A percentile compares a stretch with the other conserved stretches of the same genome.
Conservation (phyloP, 2,113 vertebrate species). For the Podarcis raffonei region DNA sequence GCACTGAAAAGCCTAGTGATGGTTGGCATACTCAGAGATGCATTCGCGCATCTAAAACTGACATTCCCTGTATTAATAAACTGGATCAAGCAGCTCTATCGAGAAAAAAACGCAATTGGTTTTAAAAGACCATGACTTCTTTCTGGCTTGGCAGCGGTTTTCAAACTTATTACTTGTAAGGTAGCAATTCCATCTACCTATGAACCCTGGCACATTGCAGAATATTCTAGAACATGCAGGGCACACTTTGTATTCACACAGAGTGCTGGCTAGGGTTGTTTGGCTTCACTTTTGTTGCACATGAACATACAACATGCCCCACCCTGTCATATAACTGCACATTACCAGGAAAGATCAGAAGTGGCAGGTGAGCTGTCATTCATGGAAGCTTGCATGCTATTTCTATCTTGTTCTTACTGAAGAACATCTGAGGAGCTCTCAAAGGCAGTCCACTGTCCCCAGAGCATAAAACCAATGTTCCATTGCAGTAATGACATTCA, state of each 20-base stretch:
- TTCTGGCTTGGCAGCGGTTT: not conserved
- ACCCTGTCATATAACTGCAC: not conserved
- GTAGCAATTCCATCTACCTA: not conserved
- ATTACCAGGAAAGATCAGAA: not conserved
- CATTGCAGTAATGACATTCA: not conserved
- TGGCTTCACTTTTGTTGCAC: not conserved
- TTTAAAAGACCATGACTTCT: not conserved
- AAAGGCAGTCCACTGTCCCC: not conserved
- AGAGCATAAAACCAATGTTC: not conserved
- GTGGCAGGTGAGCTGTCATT: not conserved
- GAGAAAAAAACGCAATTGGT: not conserved
- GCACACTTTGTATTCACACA: not conserved
- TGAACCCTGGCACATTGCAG: not conserved
- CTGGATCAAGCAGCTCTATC: not conserved
- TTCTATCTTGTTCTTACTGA: not conserved
- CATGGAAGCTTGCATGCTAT: not conserved
- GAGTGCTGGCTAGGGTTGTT: not conserved
- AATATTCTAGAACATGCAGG: not conserved
- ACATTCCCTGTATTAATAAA: slow-evolving; percentile 12
- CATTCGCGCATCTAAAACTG: not conserved
- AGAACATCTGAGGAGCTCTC: not conserved
- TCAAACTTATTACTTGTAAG: not conserved
- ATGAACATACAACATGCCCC: not conserved
- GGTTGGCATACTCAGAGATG: not conserved
- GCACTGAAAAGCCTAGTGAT: not conserved